Percentiles rank a stretch among this genome's conserved stretches.
Conservation (phyloP, 2,888 invertebrate genomes). For the Machimus atricapillus region DNA sequence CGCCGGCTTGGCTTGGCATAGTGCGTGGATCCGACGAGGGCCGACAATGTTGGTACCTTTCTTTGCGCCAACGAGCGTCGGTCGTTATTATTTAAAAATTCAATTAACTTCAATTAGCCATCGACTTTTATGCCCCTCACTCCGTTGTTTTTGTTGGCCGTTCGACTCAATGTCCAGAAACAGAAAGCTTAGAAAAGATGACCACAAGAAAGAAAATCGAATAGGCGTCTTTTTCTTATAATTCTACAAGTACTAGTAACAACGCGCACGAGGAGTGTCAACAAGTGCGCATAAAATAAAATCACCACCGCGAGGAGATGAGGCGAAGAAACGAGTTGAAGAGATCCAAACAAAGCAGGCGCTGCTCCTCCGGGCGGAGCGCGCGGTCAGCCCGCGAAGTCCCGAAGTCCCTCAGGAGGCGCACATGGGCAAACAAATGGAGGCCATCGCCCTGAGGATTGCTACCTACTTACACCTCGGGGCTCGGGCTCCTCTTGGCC, state of each 20-base stretch:
- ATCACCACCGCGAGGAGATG: neutral
- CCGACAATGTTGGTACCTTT: neutral
- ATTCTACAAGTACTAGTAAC: neutral
- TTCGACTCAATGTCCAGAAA: neutral
- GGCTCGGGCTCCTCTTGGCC: neutral
- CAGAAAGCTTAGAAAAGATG: neutral
- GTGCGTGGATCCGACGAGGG: neutral
- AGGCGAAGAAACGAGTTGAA: neutral
- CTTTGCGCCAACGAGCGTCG: neutral
- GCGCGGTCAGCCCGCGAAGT: neutral
- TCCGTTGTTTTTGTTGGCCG: neutral
- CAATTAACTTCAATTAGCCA: neutral
- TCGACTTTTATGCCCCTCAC: neutral
- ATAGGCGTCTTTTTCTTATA: neutral
- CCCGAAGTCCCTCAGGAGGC: conserved; percentile 3
- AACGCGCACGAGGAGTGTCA: neutral
- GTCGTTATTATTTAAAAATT: neutral
- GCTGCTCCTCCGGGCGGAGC: neutral
- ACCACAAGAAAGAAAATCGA: neutral
- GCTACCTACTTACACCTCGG: conserved; percentile 38
- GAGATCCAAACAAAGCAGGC: neutral
- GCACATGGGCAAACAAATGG: conserved; percentile 27
- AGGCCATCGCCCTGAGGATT: conserved; percentile 39
- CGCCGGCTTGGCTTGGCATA: neutral
- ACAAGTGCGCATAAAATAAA: conserved; percentile 9